Evolutionary conservation across 2,113 vertebrate species (phyloP), one percentile per base, ranked within the genome.

Genomic region (Nasalis larvatus): DNA sequence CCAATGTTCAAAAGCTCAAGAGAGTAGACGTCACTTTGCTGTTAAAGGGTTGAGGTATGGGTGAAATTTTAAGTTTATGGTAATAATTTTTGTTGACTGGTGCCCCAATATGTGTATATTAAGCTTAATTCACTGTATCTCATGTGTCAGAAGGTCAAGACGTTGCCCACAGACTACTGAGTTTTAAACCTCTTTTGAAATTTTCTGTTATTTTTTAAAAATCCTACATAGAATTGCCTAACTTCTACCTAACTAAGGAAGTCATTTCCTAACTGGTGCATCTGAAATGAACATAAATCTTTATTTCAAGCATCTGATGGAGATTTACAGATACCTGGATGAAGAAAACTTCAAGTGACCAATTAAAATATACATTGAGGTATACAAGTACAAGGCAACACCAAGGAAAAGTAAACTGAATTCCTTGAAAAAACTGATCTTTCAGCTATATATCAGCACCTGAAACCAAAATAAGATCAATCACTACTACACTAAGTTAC

Each of bases 321-420:
- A 97, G 95, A 97, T 73, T 92, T 92, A 95, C 97, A 94, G 30
- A 77, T 96, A 93, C 17, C 52, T 94, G 17, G n/a, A 89, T 63
- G 8, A 35, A 97, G 63, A 89, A 94, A 94, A 93, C 54, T 92
- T 66, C 1, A 97, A 89, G 37, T 37, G 37, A 94, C 89, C 60
- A 97, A 96, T 98, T 95, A 91, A 42, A 77, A 52, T 9, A 81
- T 54, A 37, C 54, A 96, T 92, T 80, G 30, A 89, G 49, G 20
- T 68, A 0, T 78, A 12, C 52, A 66, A 52, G 87, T 93, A 91
- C 66, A 87, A 90, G 66, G 6, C 40, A 92, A 92, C 13, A 45
- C 5, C 17, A 81, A 95, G 27, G 16, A 40, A 96, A 90, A 5
- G 0, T 40, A 56, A 83, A 89, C 49, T 35, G 6, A 95, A 60